Evolutionary conservation across 2,797 vertebrate genomes (phyloP).

Genomic region (Margarornis squamiger): DNA sequence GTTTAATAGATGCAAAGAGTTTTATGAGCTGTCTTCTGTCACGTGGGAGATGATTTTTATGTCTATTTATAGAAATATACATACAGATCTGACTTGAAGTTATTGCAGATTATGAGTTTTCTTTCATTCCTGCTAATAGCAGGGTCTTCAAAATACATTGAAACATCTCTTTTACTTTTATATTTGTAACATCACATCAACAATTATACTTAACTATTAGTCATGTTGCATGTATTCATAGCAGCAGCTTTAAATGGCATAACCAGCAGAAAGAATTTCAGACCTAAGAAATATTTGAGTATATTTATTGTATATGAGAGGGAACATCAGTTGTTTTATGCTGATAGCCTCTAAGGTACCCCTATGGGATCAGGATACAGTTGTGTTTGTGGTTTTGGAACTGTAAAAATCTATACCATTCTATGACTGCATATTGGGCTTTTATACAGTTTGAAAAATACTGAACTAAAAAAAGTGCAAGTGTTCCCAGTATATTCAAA

Average conservation of each 20-base stretch:
- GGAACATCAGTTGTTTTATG: not conserved
- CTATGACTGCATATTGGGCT: not conserved
- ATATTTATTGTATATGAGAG: not conserved
- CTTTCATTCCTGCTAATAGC: not conserved
- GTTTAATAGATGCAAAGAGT: not conserved
- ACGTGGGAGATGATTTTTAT: not conserved
- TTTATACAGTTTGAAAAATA: not conserved
- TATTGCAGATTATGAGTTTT: not conserved
- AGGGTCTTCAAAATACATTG: not conserved
- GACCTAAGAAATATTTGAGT: not conserved
- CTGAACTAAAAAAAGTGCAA: not conserved
- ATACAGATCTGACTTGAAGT: not conserved
- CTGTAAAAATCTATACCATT: not conserved
- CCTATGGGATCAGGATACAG: not conserved
- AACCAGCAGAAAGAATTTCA: not conserved
- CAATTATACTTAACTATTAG: not conserved
- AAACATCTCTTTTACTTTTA: not conserved
- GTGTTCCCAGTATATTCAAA: not conserved
- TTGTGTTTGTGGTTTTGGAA: not conserved
- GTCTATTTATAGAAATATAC: not conserved
- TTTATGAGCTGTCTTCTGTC: not conserved
- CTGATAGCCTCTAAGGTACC: not conserved
- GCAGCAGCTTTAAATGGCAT: not conserved
- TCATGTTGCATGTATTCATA: not conserved
- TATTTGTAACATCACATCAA: not conserved